These are phyloP conservation scores for Porites evermanni DNA, from an alignment of 92 coral and sea anemone genomes.

Conservation along the genomic window DNA sequence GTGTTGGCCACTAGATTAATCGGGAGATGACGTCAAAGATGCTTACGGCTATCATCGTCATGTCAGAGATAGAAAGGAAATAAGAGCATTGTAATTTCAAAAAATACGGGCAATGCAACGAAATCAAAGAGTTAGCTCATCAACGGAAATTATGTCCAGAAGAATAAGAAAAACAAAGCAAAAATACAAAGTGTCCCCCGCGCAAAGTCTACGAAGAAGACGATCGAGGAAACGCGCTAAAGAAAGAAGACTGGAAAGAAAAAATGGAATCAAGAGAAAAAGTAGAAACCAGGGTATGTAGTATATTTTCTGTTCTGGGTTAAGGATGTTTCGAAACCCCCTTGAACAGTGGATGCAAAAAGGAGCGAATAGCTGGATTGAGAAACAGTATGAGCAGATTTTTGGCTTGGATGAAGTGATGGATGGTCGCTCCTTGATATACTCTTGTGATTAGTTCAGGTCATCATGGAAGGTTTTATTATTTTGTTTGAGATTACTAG, in stretches of 20 bases:
- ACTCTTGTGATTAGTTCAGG: too few relatives aligned
- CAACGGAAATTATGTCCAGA: background rate
- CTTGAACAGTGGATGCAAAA: background rate
- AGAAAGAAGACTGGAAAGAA: constrained; percentile 6
- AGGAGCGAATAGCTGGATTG: background rate
- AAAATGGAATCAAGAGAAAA: constrained; percentile 5
- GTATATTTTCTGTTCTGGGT: background rate
- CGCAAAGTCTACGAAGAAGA: constrained; percentile 12
- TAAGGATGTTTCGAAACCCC: background rate
- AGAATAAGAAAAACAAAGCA: constrained; percentile 9
- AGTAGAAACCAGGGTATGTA: background rate
- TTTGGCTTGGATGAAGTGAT: too few relatives aligned
- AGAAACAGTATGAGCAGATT: background rate
- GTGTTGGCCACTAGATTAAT: too few relatives aligned
- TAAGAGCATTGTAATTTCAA: background rate
- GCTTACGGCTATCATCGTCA: background rate
- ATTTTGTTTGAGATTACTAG: too few relatives aligned
- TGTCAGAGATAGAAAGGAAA: background rate
- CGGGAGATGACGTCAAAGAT: background rate
- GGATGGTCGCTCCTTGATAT: too few relatives aligned
- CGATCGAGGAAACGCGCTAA: constrained; percentile 13
- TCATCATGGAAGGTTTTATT: too few relatives aligned
- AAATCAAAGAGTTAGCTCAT: background rate
- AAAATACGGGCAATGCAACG: too few relatives aligned
- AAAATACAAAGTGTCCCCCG: constrained; percentile 15